phyloP scores from a whole-genome alignment of 1,140 invertebrate genomes.

The Drosophila chauvacae region DNA sequence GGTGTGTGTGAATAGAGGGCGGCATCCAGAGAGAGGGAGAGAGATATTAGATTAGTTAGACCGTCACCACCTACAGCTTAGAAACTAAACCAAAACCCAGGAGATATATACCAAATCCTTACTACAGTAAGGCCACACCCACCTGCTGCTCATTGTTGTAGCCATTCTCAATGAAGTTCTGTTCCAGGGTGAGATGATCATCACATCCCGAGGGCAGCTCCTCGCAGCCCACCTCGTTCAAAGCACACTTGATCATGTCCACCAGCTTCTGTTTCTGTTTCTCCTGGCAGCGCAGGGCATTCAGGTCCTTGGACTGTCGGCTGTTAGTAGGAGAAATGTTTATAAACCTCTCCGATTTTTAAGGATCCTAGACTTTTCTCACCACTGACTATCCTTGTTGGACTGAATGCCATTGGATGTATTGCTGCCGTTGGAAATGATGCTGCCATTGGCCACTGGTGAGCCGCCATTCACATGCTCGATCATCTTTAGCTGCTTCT shows the following conservation, averaged over 20 bases:
- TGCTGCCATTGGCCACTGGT: constrained; percentile 81
- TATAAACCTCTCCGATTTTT: background rate
- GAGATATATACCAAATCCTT: background rate
- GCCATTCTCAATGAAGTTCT: constrained; percentile 83
- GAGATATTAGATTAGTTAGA: constrained; percentile 50
- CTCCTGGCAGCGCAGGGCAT: constrained; percentile 90
- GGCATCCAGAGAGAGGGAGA: constrained; percentile 56
- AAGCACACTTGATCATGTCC: constrained; percentile 92
- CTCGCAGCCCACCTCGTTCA: constrained; percentile 93
- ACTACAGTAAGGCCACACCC: constrained; percentile 22
- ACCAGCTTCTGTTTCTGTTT: constrained; percentile 91
- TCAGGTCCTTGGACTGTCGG: constrained; percentile 85
- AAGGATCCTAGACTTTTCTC: background rate
- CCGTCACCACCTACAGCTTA: constrained; percentile 44
- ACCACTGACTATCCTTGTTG: constrained; percentile 84
- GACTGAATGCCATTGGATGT: constrained; percentile 85
- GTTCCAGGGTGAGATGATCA: constrained; percentile 87
- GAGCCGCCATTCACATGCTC: constrained; percentile 84
- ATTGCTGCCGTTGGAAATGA: constrained; percentile 79
- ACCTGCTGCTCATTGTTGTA: constrained; percentile 84
- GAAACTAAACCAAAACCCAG: constrained; percentile 29
- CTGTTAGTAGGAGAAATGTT: constrained; percentile 10
- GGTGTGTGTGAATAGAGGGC: constrained; percentile 23
- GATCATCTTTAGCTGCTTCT: constrained; percentile 86
- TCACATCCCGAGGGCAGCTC: constrained; percentile 94